Conservation (phyloP, 2,113 vertebrate genomes). For the Odontophorus gujanensis region DNA sequence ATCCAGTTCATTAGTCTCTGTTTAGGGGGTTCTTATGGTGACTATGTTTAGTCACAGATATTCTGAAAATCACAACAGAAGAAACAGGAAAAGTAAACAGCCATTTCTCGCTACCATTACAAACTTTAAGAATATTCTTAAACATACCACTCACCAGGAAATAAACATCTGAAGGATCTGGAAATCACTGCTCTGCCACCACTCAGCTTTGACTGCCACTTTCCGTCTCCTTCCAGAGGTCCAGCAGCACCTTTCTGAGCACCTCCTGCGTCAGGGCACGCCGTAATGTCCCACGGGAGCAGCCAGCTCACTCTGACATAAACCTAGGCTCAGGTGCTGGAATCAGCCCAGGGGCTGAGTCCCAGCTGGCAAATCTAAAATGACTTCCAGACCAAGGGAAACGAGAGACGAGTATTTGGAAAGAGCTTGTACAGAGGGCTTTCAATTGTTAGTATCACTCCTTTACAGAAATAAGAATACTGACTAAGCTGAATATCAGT, state of each 20-base stretch:
- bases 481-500: not conserved
- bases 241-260: not conserved
- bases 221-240: not conserved
- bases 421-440: not conserved
- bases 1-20: not conserved
- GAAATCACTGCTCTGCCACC: constrained; percentile 2
- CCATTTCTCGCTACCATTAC: not conserved
- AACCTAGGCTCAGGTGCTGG: constrained; percentile 28
- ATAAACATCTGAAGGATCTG: constrained; percentile 41
- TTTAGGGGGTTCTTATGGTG: not conserved
- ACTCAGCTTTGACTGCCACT: not conserved
- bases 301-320: constrained; percentile 29
- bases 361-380: constrained; percentile 61
- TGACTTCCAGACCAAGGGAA: constrained; percentile 5
- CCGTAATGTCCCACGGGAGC: not conserved
- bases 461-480: not conserved
- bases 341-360: constrained; percentile 28
- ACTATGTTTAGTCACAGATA: not conserved
- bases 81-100: not conserved
- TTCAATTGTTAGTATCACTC: not conserved
- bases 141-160: constrained; percentile 42
- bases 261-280: not conserved
- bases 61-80: not conserved
- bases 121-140: constrained; percentile 15
- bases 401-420: constrained; percentile 3